Conservation (phyloP, 2,888 invertebrate genomes). For the Halictus quadricinctus region DNA sequence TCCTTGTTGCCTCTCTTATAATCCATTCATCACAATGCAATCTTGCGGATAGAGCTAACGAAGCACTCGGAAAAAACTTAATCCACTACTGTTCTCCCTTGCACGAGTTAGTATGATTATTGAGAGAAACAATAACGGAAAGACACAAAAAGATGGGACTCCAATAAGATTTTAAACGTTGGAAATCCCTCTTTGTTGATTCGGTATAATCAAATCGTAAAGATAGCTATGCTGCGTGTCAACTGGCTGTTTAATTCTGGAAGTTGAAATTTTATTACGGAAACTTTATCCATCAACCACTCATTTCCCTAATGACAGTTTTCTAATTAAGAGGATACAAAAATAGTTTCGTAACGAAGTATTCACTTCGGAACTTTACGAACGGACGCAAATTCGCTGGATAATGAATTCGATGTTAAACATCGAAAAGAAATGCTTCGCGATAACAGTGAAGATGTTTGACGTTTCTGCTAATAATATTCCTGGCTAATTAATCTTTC, state of each 20-base stretch:
- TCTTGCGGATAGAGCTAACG: slow-evolving; percentile 36
- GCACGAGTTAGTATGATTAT: slow-evolving; percentile 20
- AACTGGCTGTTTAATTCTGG: slow-evolving; percentile 8
- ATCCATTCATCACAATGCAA: slow-evolving; percentile 27
- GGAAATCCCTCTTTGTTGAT: neutral
- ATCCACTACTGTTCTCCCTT: neutral
- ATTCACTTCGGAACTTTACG: neutral
- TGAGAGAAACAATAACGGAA: slow-evolving; percentile 27
- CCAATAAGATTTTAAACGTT: neutral
- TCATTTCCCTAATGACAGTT: neutral
- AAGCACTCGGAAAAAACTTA: slow-evolving; percentile 7
- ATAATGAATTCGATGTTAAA: neutral
- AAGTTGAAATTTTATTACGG: slow-evolving; percentile 16
- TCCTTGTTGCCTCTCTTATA: neutral
- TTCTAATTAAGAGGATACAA: neutral
- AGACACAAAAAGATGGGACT: neutral
- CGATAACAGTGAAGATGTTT: neutral
- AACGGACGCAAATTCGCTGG: neutral
- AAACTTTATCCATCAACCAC: neutral
- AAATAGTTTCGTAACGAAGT: neutral
- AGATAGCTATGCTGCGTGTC: neutral
- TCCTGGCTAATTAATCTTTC: too few species aligned
- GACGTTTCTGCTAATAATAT: too few species aligned
- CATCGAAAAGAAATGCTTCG: neutral
- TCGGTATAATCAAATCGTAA: neutral